phyloP scores from a whole-genome alignment of 2,888 invertebrate genomes.

The Erebia ligea region DNA sequence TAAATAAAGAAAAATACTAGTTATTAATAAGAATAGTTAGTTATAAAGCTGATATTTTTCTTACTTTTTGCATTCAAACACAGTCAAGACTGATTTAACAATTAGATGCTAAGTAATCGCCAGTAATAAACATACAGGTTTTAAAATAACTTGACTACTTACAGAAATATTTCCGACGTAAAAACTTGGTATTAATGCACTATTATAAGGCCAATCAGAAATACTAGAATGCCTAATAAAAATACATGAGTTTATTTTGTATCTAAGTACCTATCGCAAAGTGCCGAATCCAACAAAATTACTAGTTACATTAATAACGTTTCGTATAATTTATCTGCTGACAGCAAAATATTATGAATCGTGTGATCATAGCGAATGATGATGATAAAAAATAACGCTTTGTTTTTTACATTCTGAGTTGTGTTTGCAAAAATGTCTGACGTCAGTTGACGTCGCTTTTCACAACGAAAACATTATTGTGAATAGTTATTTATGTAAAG shows the following conservation, averaged over 20 bases:
- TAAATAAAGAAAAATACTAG: no score
- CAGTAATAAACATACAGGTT: no score
- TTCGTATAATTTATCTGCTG: constrained; percentile 11
- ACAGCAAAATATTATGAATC: constrained; percentile 16
- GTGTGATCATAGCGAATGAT: constrained; percentile 8
- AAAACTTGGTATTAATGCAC: no score
- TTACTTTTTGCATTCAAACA: no score
- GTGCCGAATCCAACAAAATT: constrained; percentile 17
- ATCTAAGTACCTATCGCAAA: constrained; percentile 7
- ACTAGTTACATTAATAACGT: constrained; percentile 18
- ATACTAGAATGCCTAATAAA: no score
- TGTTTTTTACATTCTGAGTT: background rate
- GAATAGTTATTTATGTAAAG: constrained; percentile 13
- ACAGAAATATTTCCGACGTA: no score
- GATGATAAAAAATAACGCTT: constrained; percentile 1
- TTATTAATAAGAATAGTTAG: no score
- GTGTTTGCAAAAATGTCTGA: constrained; percentile 11
- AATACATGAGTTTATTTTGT: background rate
- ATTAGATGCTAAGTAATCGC: no score
- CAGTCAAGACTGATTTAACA: no score
- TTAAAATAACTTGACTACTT: no score
- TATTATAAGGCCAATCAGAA: no score
- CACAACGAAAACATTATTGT: background rate
- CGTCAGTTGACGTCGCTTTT: constrained; percentile 1
- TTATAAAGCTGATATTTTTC: no score